Base-by-base conservation (phyloP, 2,113 vertebrate species). In the Myocastor coypus region DNA sequence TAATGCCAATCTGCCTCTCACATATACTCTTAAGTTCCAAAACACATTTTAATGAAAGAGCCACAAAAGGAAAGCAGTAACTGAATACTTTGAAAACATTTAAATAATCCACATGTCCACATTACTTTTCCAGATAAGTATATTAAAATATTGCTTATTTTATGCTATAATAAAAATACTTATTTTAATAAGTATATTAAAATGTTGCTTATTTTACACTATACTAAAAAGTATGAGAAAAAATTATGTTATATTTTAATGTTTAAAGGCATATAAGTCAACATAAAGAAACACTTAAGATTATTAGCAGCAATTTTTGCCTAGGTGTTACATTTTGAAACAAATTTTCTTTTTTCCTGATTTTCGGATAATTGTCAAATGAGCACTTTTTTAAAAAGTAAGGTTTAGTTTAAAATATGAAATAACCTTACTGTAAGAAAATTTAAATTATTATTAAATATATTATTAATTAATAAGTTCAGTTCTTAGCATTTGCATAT, bases 121-220 rank as follows among this genome's bases (percentile, higher is more conserved):
- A 68, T 4, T 90, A 14, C 78, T 66, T 92, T 85, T 14, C 30
- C 46, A 37, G 28, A 69, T 7, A 46, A 46, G 46, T 57, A 78
- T 94, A 63, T 82, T 95, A 77, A 95, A 69, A 61, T 81, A 13
- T 64, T 94, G 8, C 52, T 78, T 78, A 83, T 30, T 83, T 73
- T 92, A 55, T 19, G 17, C 75, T 95, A 69, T 4, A 87, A 5
- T 75, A 16, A 20, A 89, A 32, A 57, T n/a, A n/a, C n/a, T n/a
- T n/a, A n/a, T n/a, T n/a, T n/a, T n/a, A n/a, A n/a, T n/a, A 46
- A 46, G 46, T 57, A 78, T 94, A 63, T 82, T 95, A 77, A 95
- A 69, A 61, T 81, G 10, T 64, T 94, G 8, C 52, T 78, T 78
- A 83, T 30, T 83, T 73, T 92, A 55, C 22, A 20, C 75, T 95